A percentile compares a stretch with the other conserved stretches of the same genome.
phyloP scores from a whole-genome alignment of 1,140 invertebrate genomes.

The Bicyclus anynana region DNA sequence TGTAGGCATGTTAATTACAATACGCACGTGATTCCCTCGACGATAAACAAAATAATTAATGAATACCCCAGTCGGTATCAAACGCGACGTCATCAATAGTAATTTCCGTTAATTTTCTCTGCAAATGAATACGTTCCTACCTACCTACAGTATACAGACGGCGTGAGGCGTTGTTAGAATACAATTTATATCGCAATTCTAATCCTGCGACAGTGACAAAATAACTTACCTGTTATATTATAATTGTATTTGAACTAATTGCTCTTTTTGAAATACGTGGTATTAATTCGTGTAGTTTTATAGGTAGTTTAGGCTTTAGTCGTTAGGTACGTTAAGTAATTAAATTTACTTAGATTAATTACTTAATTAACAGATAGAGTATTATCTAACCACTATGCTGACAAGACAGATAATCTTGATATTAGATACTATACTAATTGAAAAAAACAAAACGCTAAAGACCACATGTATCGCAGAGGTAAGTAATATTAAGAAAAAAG shows the following conservation, averaged over 20 bases:
- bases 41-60: constrained; percentile 32
- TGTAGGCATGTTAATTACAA: constrained; percentile 19
- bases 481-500: too few species aligned
- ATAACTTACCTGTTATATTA: background rate
- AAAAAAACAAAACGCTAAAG: too few species aligned
- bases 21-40: constrained; percentile 24
- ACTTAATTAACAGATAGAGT: too few species aligned
- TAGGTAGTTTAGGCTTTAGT: too few species aligned
- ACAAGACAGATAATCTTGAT: too few species aligned
- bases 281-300: background rate
- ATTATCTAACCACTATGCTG: too few species aligned
- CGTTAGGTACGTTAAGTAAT: too few species aligned
- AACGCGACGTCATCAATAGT: constrained; percentile 36
- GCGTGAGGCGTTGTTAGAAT: constrained; percentile 26
- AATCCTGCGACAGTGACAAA: constrained; percentile 15
- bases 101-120: constrained; percentile 41
- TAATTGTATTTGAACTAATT: constrained; percentile 1
- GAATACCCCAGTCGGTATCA: constrained; percentile 33
- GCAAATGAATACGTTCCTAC: background rate
- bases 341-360: too few species aligned
- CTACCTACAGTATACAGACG: too few species aligned
- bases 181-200: constrained; percentile 42
- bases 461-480: too few species aligned
- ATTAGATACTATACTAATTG: too few species aligned
- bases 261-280: background rate